A percentile compares a stretch with the other conserved stretches of the same genome.
These are phyloP conservation scores for Neelides sp. DNA, from an alignment of 1,140 invertebrate genomes.

Conservation along the genomic window DNA sequence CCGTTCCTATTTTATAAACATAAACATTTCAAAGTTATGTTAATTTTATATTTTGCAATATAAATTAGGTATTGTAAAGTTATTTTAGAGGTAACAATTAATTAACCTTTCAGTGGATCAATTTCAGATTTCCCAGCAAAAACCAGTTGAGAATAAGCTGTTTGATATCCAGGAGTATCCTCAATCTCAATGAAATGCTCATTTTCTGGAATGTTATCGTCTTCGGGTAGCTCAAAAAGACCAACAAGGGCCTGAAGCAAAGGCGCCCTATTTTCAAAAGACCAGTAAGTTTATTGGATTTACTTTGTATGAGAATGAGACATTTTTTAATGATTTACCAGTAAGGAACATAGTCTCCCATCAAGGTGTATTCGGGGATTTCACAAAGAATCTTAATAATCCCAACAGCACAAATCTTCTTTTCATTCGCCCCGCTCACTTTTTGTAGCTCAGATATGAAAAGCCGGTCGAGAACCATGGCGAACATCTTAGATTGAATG, in stretches of 20 bases:
- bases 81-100: background rate
- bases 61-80: constrained; percentile 6
- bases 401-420: constrained; percentile 79
- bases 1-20: constrained; percentile 33
- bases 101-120: constrained; percentile 54
- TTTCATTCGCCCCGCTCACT: constrained; percentile 63
- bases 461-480: constrained; percentile 81
- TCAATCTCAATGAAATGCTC: constrained; percentile 79
- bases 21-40: constrained; percentile 8
- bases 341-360: constrained; percentile 50
- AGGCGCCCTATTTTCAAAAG: constrained; percentile 38
- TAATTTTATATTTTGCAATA: constrained; percentile 4
- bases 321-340: constrained; percentile 40
- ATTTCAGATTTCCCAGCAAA: constrained; percentile 61
- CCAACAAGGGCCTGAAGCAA: constrained; percentile 60
- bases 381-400: constrained; percentile 73
- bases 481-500: constrained; percentile 83
- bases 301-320: background rate
- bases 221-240: constrained; percentile 75
- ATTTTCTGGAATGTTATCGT: constrained; percentile 61
- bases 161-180: constrained; percentile 73
- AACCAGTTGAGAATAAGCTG: constrained; percentile 71
- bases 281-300: constrained; percentile 5
- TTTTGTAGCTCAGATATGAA: constrained; percentile 75
- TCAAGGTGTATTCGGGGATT: constrained; percentile 46